Evolutionary conservation across 2,888 invertebrate genomes (phyloP).

Genomic region (Drosophila picticornis): DNA sequence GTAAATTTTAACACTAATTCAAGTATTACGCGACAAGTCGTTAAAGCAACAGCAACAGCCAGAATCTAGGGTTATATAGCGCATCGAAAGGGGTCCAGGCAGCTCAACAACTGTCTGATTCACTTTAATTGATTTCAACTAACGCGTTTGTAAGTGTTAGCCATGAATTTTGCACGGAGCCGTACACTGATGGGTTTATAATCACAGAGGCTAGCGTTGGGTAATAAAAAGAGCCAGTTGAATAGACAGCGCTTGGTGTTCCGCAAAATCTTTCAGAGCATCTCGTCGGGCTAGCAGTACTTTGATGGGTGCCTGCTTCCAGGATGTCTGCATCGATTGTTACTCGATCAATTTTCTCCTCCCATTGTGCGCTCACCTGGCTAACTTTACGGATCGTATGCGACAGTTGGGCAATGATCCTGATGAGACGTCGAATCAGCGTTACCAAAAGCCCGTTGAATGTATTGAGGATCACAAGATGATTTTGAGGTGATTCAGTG

Average conservation of each 20-base stretch:
- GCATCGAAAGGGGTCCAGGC: not conserved
- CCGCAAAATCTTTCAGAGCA: constrained; percentile 49
- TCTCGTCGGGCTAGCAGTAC: constrained; percentile 65
- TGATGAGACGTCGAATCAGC: constrained; percentile 42
- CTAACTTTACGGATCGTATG: constrained; percentile 62
- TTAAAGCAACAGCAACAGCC: not conserved
- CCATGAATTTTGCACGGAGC: constrained; percentile 48
- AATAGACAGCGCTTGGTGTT: constrained; percentile 29
- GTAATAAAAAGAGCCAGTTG: constrained; percentile 15
- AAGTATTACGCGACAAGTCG: constrained; percentile 4
- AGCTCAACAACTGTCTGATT: not conserved
- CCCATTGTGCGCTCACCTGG: constrained; percentile 63
- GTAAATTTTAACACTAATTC: constrained; percentile 48
- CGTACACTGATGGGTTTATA: constrained; percentile 61
- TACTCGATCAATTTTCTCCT: constrained; percentile 61
- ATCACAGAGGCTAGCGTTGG: constrained; percentile 36
- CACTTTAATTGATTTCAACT: constrained; percentile 46
- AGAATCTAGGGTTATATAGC: not conserved
- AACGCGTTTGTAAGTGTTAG: constrained; percentile 19
- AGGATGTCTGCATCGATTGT: constrained; percentile 68
- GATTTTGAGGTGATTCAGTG: constrained; percentile 56
- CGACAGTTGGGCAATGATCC: constrained; percentile 56
- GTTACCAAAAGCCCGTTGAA: constrained; percentile 54
- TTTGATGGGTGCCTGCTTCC: constrained; percentile 65
- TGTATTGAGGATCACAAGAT: constrained; percentile 73